phyloP scores from a whole-genome alignment of 2,797 vertebrate genomes.

The Enteromius paludinosus region DNA sequence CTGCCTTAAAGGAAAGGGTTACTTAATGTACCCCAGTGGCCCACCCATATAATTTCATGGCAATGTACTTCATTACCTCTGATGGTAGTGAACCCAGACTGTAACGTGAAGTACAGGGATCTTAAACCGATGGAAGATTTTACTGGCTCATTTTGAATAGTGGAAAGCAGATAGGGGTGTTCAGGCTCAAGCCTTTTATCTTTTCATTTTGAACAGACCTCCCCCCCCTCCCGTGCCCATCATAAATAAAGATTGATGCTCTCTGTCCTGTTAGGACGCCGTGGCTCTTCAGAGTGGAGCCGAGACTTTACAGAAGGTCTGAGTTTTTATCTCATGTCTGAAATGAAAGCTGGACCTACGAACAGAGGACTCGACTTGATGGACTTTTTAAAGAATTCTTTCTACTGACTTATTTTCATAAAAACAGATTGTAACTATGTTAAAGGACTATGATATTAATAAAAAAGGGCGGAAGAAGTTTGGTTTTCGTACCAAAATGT shows the following conservation, averaged over 20 bases:
- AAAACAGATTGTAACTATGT: constrained; percentile 69
- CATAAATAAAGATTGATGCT: constrained; percentile 38
- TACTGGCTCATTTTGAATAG: constrained; percentile 45
- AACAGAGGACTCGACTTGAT: constrained; percentile 53
- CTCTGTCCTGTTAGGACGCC: constrained; percentile 54
- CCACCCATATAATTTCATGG: constrained; percentile 24
- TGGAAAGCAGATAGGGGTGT: constrained; percentile 31
- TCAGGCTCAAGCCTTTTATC: constrained; percentile 52
- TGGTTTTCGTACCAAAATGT: constrained; percentile 20
- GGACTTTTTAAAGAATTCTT: constrained; percentile 71
- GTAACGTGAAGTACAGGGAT: constrained; percentile 46
- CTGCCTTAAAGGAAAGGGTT: constrained; percentile 48
- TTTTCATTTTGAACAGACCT: constrained; percentile 53
- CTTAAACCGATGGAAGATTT: constrained; percentile 46
- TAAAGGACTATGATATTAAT: constrained; percentile 67
- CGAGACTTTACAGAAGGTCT: constrained; percentile 51
- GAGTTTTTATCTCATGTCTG: constrained; percentile 58
- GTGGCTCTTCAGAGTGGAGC: constrained; percentile 33
- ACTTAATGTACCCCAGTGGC: constrained; percentile 35
- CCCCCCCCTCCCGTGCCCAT: constrained; percentile 38
- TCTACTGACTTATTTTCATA: constrained; percentile 74
- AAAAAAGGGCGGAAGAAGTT: constrained; percentile 58
- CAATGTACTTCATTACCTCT: constrained; percentile 28
- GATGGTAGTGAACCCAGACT: constrained; percentile 31
- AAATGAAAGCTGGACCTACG: constrained; percentile 52